Base-by-base conservation (phyloP, 2,113 vertebrate genomes). In the Columba janthina region DNA sequence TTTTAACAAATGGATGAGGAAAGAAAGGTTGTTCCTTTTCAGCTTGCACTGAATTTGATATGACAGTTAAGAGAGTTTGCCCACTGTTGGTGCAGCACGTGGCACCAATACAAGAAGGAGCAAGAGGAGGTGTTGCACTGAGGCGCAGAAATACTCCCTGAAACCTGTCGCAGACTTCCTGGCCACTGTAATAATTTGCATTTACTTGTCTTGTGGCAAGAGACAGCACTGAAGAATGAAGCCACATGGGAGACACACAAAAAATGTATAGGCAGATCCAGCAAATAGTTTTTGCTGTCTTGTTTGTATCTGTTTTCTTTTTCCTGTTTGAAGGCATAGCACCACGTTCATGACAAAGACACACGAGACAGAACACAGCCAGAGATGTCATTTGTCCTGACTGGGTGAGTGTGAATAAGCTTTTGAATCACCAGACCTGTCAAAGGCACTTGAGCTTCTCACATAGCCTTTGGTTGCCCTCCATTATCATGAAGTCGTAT, bases 81-180 rank as follows among this genome's bases (percentile, higher is more conserved):
- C 12, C 10, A 24, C 15, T 2, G 0, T 26, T 56, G 38, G 5
- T 60, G 53, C 29, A 82, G 25, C 48, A 50, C 2, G 1, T 46
- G 24, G 53, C 34, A 67, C 15, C 5, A 2, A n/a, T 5, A n/a
- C 16, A 54, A 56, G 29, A 69, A 74, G 21, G 5, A 86, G 46
- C 15, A 57, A 34, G 26, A 66, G 75, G 5, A 34, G 11, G 10
- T 31, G 16, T 21, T 51, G 24, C 2, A 2, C 0, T 70, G 85
- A 87, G 40, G 24, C 12, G 29, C 44, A 67, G 71, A 88, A 90
- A 46, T 54, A 67, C 19, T 36, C 71, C 8, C 57, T 48, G 34
- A 83, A 92, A 46, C 10, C 28, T 56, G 11, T 20, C 5, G 1
- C 66, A 44, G 36, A 31, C 8, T 36, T 67, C 64, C 9, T 60